Percentiles rank a stretch among this genome's conserved stretches.
Conservation (phyloP, 1,140 invertebrate species). For the Tetragnatha versicolor region DNA sequence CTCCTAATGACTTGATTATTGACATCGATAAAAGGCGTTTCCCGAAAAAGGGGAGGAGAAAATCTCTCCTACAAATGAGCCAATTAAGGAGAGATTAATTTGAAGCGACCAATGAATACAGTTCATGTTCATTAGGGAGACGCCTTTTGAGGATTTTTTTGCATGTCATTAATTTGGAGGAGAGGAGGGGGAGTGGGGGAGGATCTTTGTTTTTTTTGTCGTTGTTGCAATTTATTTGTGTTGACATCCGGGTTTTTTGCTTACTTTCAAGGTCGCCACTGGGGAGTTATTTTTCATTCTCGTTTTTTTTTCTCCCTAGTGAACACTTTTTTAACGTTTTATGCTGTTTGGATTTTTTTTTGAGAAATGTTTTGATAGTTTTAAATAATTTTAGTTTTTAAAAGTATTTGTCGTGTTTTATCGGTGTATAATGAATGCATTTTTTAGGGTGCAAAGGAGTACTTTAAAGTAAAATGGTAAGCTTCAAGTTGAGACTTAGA, state of each 20-base stretch:
- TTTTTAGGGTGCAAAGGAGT: too few relatives aligned
- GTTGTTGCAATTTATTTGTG: background rate
- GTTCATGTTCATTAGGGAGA: conserved; percentile 48
- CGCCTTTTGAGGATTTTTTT: conserved; percentile 38
- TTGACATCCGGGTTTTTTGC: background rate
- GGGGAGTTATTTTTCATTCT: background rate
- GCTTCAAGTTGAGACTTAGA: too few relatives aligned
- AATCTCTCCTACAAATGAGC: conserved; percentile 40
- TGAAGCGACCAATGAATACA: conserved; percentile 35
- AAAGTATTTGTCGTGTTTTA: too few relatives aligned
- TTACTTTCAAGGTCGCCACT: background rate
- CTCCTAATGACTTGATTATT: conserved; percentile 46
- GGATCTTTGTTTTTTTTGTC: background rate
- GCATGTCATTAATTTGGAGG: conserved; percentile 48
- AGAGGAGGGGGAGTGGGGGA: background rate
- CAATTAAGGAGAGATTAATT: conserved; percentile 49
- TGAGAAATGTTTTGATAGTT: too few relatives aligned
- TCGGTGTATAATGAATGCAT: too few relatives aligned
- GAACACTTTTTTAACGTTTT: background rate
- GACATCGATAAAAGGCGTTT: conserved; percentile 49
- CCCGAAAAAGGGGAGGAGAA: conserved; percentile 24
- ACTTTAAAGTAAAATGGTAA: too few relatives aligned
- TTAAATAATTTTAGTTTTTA: too few relatives aligned
- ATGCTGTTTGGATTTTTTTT: background rate
- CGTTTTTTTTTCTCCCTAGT: background rate